phyloP scores from a whole-genome alignment of 2,797 vertebrate genomes.

The Coregonus ussuriensis region DNA sequence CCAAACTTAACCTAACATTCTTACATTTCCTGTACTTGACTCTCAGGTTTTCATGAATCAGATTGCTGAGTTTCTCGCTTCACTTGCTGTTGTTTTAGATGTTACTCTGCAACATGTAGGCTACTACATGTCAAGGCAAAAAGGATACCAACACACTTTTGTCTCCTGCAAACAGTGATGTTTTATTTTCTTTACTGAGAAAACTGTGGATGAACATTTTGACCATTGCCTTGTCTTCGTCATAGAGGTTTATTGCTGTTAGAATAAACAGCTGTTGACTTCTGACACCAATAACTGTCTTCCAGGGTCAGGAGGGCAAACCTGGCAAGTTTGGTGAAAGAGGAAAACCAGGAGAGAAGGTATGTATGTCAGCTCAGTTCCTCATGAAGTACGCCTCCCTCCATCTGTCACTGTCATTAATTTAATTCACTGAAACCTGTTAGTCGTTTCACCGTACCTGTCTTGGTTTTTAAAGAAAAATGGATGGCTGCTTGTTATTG shows the following conservation, averaged over 20 bases:
- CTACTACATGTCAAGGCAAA: neutral
- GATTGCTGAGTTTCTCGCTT: neutral
- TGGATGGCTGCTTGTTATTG: constrained; percentile 25
- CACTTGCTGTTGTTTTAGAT: neutral
- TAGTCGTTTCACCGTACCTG: constrained; percentile 27
- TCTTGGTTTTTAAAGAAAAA: constrained; percentile 1
- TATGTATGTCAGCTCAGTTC: constrained; percentile 53
- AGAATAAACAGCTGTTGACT: constrained; percentile 1
- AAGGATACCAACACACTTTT: neutral
- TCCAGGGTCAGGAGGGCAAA: constrained; percentile 92
- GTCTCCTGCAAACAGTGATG: neutral
- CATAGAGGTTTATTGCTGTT: neutral
- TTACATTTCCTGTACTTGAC: neutral
- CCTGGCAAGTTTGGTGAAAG: constrained; percentile 87
- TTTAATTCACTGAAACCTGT: neutral
- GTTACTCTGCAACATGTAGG: neutral
- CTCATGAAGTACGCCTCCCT: neutral
- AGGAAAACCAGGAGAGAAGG: constrained; percentile 90
- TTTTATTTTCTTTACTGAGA: neutral
- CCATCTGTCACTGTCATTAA: constrained; percentile 4
- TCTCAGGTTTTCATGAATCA: neutral
- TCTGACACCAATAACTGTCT: constrained; percentile 2
- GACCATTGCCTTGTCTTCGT: neutral
- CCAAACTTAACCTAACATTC: neutral
- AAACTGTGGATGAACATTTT: neutral